Evolutionary conservation across 1,140 invertebrate species (phyloP).

Genomic region (Caenorhabditis remanei): DNA sequence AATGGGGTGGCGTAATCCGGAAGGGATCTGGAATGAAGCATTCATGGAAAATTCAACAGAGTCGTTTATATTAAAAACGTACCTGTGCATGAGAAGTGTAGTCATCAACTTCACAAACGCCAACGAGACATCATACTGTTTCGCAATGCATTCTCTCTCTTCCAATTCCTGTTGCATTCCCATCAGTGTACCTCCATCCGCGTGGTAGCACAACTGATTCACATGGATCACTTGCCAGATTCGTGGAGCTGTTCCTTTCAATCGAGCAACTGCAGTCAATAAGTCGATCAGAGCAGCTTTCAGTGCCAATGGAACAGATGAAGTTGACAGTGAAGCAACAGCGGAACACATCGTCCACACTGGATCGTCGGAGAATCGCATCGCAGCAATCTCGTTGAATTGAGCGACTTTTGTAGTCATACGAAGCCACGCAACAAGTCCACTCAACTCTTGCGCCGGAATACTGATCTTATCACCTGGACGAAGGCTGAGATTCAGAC

Average conservation of each 20-base stretch:
- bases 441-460: conserved; percentile 37
- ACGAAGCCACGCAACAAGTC: conserved; percentile 49
- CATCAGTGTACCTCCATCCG: neutral
- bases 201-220: conserved; percentile 4
- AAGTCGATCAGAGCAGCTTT: conserved; percentile 51
- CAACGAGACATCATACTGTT: conserved; percentile 28
- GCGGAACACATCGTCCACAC: conserved; percentile 38
- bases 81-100: conserved; percentile 53
- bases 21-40: conserved; percentile 17
- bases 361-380: conserved; percentile 4
- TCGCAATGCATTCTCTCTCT: conserved; percentile 53
- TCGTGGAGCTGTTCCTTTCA: conserved; percentile 4
- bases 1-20: conserved; percentile 50
- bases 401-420: conserved; percentile 47
- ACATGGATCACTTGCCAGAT: conserved; percentile 20
- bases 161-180: conserved; percentile 56
- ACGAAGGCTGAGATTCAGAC: conserved; percentile 12
- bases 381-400: neutral
- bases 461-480: conserved; percentile 39
- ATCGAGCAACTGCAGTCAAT: conserved; percentile 26
- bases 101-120: conserved; percentile 54
- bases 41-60: neutral
- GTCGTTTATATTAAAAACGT: neutral
- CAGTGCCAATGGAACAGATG: conserved; percentile 44
- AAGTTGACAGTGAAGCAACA: neutral